Conservation (phyloP, 2,888 invertebrate genomes). For the Aphodius sticticus region DNA sequence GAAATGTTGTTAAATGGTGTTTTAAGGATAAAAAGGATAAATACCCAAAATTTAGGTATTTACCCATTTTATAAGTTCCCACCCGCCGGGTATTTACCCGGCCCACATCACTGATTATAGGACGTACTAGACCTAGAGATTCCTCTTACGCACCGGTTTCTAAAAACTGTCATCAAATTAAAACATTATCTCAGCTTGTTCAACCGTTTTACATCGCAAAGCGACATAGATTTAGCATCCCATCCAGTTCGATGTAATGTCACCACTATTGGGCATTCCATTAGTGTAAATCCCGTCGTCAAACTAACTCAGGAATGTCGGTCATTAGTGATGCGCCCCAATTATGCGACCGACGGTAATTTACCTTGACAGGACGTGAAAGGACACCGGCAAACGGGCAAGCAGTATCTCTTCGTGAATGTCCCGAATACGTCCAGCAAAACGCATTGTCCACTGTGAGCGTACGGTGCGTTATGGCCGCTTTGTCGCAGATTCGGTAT, state of each 20-base stretch:
- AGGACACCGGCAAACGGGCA: neutral
- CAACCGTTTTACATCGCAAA: neutral
- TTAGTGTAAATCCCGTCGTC: neutral
- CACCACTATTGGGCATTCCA: neutral
- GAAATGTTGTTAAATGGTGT: too few species aligned
- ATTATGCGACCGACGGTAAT: neutral
- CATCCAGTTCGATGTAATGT: neutral
- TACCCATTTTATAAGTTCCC: too few species aligned
- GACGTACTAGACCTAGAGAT: too few species aligned
- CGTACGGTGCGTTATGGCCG: neutral
- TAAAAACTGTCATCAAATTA: too few species aligned
- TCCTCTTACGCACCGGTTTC: too few species aligned
- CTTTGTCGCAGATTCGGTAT: neutral
- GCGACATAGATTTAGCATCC: neutral
- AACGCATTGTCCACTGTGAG: neutral
- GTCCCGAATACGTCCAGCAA: neutral
- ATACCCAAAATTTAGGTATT: too few species aligned
- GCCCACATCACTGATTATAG: too few species aligned
- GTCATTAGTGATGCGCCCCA: neutral
- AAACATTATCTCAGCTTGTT: too few species aligned
- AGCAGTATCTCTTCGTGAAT: neutral
- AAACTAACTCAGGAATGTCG: neutral
- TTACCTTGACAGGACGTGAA: neutral
- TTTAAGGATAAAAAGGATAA: too few species aligned
- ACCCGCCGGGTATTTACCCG: too few species aligned